A percentile compares a stretch with the other conserved stretches of the same genome.
Conservation (phyloP, 2,888 invertebrate species). For the Neocrepidodera transversa region DNA sequence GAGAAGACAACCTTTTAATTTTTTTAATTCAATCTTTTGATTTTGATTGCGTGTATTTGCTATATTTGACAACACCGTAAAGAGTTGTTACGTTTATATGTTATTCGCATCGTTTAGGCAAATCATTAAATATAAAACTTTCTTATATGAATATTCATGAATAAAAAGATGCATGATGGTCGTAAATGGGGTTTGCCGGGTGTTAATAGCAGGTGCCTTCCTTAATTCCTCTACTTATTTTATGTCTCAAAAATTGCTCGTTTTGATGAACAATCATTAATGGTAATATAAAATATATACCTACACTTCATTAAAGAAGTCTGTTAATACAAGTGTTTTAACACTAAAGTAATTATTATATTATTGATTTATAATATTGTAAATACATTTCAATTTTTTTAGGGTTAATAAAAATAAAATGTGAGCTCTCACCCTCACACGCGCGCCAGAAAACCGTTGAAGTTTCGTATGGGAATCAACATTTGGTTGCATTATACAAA, state of each 20-base stretch:
- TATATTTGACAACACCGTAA: too few relatives aligned
- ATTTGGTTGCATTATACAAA: not conserved
- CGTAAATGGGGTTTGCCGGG: constrained; percentile 21
- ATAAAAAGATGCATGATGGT: constrained; percentile 21
- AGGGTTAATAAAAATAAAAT: not conserved
- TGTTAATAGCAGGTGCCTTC: constrained; percentile 23
- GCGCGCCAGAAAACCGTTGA: constrained; percentile 1
- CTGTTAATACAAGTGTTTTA: too few relatives aligned
- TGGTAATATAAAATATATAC: not conserved
- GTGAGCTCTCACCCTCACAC: not conserved
- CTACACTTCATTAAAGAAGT: not conserved
- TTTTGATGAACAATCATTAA: constrained; percentile 9
- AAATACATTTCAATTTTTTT: too few relatives aligned
- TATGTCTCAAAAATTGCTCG: not conserved
- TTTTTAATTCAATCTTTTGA: too few relatives aligned
- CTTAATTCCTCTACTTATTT: constrained; percentile 4
- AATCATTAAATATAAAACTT: constrained; percentile 16
- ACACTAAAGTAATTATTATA: too few relatives aligned
- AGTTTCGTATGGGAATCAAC: constrained; percentile 8
- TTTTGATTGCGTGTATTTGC: too few relatives aligned
- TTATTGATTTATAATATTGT: too few relatives aligned
- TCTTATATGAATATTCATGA: constrained; percentile 25
- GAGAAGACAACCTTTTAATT: too few relatives aligned
- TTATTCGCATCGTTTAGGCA: constrained; percentile 1
- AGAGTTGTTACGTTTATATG: too few relatives aligned